Base-by-base conservation (phyloP, 2,113 vertebrate species). In the Oryzias celebensis region DNA sequence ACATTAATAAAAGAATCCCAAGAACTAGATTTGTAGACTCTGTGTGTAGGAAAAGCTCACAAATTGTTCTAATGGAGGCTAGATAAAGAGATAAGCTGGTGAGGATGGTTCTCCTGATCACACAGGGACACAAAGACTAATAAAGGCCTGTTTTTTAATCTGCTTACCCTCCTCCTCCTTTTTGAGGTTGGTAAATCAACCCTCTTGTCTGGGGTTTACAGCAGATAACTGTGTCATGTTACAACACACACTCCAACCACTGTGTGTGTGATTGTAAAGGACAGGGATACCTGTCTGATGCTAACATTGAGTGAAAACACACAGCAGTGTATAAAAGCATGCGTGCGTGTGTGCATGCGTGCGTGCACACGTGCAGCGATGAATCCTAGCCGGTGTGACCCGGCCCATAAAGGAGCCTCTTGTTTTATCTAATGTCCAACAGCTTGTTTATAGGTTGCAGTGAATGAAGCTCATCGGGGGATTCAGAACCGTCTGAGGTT, bases 381-480 rank as follows among this genome's bases (percentile, higher is more conserved):
- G 85, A 84, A 82, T 66, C 79, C 71, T 54, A 81, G 54, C 65
- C 81, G 77, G 84, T 71, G 80, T 87, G 85, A 88, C 88, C 79
- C 15, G 0, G 46, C 15, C 61, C 58, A 65, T 82, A 78, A 87
- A 87, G 65, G 83, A 74, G 75, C 55, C 80, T 72, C 73, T 89
- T 89, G 87, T 90, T 89, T 88, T 83, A 85, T 87, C 58, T 81
- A 89, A 89, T 90, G 87, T 90, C 85, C 78, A 72, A 88, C 89
- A 90, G 53, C 42, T 23, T 89, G 87, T 90, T 89, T 87, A 86
- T 88, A 86, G 86, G 86, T 82, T 71, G 63, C 26, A 64, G 50
- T 87, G 83, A 86, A 87, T 70, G 77, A 18, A 73, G 79, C 63
- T 57, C 75, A 80, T 81, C 71, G 56, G 73, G 66, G 69, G 63